Conservation (phyloP, 2,888 invertebrate genomes). For the Falcaria lacertinaria region DNA sequence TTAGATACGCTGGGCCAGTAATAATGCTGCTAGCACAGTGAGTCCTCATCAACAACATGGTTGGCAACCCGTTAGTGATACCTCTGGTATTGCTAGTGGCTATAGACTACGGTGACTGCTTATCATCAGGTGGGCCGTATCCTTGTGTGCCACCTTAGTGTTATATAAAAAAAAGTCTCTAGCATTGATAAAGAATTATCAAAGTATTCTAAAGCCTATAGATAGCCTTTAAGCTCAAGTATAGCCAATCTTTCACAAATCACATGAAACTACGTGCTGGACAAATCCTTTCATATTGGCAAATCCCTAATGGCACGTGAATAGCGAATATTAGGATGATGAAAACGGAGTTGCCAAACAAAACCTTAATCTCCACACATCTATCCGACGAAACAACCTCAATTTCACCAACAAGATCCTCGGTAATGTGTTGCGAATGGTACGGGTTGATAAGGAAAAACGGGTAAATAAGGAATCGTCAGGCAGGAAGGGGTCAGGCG, state of each 20-base stretch:
- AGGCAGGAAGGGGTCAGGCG: conserved; percentile 53
- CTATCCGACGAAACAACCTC: conserved; percentile 45
- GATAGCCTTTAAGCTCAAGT: background rate
- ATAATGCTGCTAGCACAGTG: too few species aligned
- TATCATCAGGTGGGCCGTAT: too few species aligned
- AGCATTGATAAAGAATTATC: too few species aligned
- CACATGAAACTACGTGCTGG: conserved; percentile 2
- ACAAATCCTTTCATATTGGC: conserved; percentile 23
- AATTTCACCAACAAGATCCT: conserved; percentile 58
- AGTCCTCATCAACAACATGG: too few species aligned
- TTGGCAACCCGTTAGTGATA: too few species aligned
- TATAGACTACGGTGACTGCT: too few species aligned
- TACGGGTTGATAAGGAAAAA: conserved; percentile 72
- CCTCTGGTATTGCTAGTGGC: too few species aligned
- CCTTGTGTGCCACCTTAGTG: too few species aligned
- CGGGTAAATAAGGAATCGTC: conserved; percentile 71
- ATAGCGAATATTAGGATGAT: conserved; percentile 40
- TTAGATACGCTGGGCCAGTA: too few species aligned
- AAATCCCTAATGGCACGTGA: conserved; percentile 40
- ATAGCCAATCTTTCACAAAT: background rate
- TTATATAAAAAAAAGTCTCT: too few species aligned
- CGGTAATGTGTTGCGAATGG: conserved; percentile 70
- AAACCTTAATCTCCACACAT: conserved; percentile 42
- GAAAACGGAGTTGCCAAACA: conserved; percentile 42
- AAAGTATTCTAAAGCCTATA: too few species aligned